These are phyloP conservation scores for Hycleus phaleratus DNA, from an alignment of 1,140 invertebrate species.

Conservation along the genomic window DNA sequence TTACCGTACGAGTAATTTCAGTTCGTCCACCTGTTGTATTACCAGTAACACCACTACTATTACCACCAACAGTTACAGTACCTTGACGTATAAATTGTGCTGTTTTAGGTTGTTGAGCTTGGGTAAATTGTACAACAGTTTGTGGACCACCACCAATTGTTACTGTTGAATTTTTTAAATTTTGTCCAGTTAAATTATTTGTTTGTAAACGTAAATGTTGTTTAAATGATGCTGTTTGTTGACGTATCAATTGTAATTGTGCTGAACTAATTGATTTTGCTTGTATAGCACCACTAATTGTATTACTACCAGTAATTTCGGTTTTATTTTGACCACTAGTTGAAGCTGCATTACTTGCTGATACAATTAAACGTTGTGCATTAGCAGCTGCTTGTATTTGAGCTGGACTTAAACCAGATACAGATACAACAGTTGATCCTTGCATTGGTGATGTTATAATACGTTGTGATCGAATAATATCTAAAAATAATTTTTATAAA, in stretches of 20 bases:
- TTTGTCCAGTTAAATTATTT: conserved; percentile 36
- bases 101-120: conserved; percentile 30
- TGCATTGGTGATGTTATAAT: conserved; percentile 44
- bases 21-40: conserved; percentile 35
- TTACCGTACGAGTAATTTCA: conserved; percentile 48
- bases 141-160: conserved; percentile 35
- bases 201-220: conserved; percentile 41
- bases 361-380: conserved; percentile 43
- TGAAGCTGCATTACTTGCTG: conserved; percentile 26
- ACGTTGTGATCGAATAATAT: conserved; percentile 41
- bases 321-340: conserved; percentile 37
- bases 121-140: conserved; percentile 38
- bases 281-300: conserved; percentile 32
- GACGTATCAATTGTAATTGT: conserved; percentile 45
- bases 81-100: conserved; percentile 27
- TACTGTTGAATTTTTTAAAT: conserved; percentile 35
- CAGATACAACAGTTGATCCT: conserved; percentile 43
- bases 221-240: conserved; percentile 36
- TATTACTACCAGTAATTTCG: conserved; percentile 38
- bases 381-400: conserved; percentile 42
- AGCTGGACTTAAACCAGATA: conserved; percentile 39
- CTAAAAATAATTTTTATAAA: conserved; percentile 10
- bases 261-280: conserved; percentile 45
- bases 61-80: neutral
- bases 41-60: neutral